Percentiles rank a stretch among this genome's conserved stretches.
phyloP scores from a whole-genome alignment of 2,888 invertebrate species.

The Sarcophaga subvicina region DNA sequence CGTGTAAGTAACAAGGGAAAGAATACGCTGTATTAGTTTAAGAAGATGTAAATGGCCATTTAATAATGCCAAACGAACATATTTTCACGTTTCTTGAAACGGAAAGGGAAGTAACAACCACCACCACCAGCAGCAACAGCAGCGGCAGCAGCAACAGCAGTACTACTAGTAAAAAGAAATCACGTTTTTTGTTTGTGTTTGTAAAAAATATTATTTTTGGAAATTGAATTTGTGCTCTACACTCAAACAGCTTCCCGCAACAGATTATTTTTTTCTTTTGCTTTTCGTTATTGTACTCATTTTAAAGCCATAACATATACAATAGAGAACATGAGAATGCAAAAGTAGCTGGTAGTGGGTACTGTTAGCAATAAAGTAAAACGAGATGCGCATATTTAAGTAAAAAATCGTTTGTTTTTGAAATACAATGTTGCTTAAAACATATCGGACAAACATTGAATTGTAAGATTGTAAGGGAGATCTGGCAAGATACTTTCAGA shows the following conservation, averaged over 20 bases:
- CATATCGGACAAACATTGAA: too few relatives aligned
- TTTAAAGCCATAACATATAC: constrained; percentile 5
- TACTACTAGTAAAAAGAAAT: neutral
- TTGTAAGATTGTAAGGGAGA: too few relatives aligned
- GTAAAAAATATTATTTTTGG: constrained; percentile 18
- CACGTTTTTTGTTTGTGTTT: neutral
- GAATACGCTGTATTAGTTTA: neutral
- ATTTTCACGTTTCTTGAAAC: constrained; percentile 35
- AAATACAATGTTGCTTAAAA: neutral
- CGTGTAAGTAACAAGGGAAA: neutral
- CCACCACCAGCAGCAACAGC: neutral
- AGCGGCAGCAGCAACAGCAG: neutral
- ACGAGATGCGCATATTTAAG: constrained; percentile 51
- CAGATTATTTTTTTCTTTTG: neutral
- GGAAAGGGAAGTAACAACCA: constrained; percentile 40
- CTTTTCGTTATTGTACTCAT: neutral
- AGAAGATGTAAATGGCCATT: constrained; percentile 32
- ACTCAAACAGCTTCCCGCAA: neutral
- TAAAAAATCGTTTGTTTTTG: neutral
- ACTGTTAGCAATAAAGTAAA: constrained; percentile 30
- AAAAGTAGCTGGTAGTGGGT: neutral
- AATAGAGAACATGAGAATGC: constrained; percentile 7
- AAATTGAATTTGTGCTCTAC: constrained; percentile 32
- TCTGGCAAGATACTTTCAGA: too few relatives aligned
- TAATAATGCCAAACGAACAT: constrained; percentile 42